Evolutionary conservation across 2,888 invertebrate species (phyloP).

Genomic region (Chydorus sphaericus): DNA sequence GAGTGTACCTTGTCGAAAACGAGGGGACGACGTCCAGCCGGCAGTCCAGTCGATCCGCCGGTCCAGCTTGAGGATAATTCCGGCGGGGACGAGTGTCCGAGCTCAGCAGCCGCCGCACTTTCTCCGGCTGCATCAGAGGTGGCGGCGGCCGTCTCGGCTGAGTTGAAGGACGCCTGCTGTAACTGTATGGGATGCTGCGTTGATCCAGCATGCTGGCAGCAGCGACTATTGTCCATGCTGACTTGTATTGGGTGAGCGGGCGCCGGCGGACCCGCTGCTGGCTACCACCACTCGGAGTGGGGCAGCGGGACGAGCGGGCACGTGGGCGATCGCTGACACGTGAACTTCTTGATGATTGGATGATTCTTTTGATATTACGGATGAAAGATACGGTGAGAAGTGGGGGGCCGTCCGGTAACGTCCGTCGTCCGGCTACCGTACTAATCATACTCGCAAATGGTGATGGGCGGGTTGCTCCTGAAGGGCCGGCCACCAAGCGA

Average conservation of each 20-base stretch:
- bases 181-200: not conserved
- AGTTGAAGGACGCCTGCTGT: not conserved
- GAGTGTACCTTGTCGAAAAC: constrained; percentile 15
- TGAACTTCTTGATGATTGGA: no score
- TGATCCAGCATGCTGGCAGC: not conserved
- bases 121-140: not conserved
- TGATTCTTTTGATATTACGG: constrained; percentile 2
- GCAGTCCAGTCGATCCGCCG: not conserved
- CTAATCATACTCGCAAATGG: constrained; percentile 5
- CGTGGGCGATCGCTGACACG: no score
- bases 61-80: no score
- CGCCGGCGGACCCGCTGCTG: no score
- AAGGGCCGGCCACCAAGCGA: no score
- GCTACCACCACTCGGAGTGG: no score
- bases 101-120: no score
- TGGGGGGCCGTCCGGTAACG: constrained; percentile 2
- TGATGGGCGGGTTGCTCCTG: not conserved
- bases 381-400: no score
- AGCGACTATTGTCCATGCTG: not conserved
- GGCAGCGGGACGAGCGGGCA: no score
- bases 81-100: not conserved
- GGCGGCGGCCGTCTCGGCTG: not conserved
- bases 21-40: constrained; percentile 6
- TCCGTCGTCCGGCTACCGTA: constrained; percentile 1
- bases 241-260: no score